Conservation (phyloP, 2,888 invertebrate genomes). For the Reticulitermes lucifugus region DNA sequence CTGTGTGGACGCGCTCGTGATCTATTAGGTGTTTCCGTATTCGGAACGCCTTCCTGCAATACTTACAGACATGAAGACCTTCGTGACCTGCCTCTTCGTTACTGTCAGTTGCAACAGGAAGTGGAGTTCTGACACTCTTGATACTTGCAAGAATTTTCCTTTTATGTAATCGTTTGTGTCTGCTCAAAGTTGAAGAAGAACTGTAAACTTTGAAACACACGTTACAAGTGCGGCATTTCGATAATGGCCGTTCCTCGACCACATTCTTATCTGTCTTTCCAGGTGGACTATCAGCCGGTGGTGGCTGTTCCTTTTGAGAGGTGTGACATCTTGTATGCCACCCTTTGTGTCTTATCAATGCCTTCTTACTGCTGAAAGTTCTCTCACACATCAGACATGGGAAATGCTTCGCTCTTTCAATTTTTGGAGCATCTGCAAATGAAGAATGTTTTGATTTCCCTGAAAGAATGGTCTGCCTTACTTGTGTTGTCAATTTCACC, state of each 20-base stretch:
- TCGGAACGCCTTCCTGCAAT: constrained; percentile 24
- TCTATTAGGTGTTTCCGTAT: constrained; percentile 1
- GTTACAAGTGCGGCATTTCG: constrained; percentile 64
- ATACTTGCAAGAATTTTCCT: constrained; percentile 17
- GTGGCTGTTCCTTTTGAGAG: background rate
- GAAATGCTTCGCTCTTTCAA: constrained; percentile 54
- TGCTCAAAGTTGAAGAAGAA: constrained; percentile 71
- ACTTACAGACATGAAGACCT: constrained; percentile 60
- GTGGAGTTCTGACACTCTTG: constrained; percentile 1
- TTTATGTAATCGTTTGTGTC: constrained; percentile 71
- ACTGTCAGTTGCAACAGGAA: background rate
- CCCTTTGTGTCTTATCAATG: constrained; percentile 62
- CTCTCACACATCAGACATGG: constrained; percentile 64
- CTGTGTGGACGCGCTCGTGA: constrained; percentile 38
- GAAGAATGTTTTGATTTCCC: too few species aligned
- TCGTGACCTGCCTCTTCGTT: constrained; percentile 59
- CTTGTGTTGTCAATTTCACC: background rate
- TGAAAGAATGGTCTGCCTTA: background rate
- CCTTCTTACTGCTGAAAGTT: constrained; percentile 62
- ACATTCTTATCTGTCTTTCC: constrained; percentile 61
- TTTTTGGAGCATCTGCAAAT: background rate
- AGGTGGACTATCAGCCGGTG: background rate
- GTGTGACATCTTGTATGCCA: constrained; percentile 55
- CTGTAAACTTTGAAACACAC: constrained; percentile 74
- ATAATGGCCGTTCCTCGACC: background rate